Conservation (phyloP, 1,140 invertebrate species). For the Drosophila athabasca region DNA sequence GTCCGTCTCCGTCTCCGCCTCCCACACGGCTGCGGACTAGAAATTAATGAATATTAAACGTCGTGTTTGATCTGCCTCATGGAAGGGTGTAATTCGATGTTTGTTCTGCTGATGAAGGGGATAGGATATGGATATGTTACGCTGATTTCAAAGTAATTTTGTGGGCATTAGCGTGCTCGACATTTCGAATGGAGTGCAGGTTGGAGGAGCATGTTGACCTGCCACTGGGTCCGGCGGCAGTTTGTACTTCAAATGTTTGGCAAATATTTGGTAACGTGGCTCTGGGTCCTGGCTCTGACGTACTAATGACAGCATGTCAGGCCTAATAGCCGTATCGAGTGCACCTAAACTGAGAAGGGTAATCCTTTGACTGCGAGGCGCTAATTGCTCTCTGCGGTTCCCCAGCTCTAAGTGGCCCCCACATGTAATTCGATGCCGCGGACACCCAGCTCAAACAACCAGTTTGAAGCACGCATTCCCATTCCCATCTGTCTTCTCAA, state of each 20-base stretch:
- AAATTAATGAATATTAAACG: constrained; percentile 4
- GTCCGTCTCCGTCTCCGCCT: not conserved
- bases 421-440: constrained; percentile 20
- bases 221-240: constrained; percentile 19
- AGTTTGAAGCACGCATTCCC: constrained; percentile 37
- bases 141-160: constrained; percentile 45
- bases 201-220: not conserved
- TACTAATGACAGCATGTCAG: constrained; percentile 66
- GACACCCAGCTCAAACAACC: constrained; percentile 34
- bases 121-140: constrained; percentile 1
- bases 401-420: constrained; percentile 2
- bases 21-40: not conserved
- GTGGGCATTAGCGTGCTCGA: constrained; percentile 35
- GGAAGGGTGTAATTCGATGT: constrained; percentile 1
- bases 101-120: not conserved
- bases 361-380: constrained; percentile 33
- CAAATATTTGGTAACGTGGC: constrained; percentile 60
- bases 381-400: constrained; percentile 54
- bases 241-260: constrained; percentile 58
- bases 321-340: constrained; percentile 72
- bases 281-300: constrained; percentile 22
- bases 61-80: constrained; percentile 11
- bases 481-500: not conserved
- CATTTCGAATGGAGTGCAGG: not conserved
- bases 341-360: constrained; percentile 58